Evolutionary conservation across 2,888 invertebrate genomes (phyloP).

Genomic region (Stegana nigrithorax): DNA sequence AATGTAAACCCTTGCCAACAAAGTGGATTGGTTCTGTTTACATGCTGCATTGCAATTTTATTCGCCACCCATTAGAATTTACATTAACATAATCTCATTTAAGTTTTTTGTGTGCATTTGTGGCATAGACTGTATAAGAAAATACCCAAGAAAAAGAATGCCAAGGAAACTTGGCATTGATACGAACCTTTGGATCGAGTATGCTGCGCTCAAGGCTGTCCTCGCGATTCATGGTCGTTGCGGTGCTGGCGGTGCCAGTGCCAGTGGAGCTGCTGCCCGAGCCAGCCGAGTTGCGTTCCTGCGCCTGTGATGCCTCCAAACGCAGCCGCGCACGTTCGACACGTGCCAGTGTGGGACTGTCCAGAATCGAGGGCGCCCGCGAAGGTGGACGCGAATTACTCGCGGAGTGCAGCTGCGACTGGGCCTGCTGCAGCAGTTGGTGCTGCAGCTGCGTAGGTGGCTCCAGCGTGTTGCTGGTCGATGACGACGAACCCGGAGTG

Average conservation of each 20-base stretch:
- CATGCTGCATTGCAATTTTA: no score
- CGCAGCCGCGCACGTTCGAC: slow-evolving; percentile 73
- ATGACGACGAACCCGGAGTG: slow-evolving; percentile 59
- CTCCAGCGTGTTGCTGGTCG: slow-evolving; percentile 58
- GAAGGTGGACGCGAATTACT: slow-evolving; percentile 62
- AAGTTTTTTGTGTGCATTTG: no score
- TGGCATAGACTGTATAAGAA: no score
- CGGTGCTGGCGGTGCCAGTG: slow-evolving; percentile 51
- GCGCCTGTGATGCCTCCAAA: slow-evolving; percentile 68
- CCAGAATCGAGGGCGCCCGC: slow-evolving; percentile 71
- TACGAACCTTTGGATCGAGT: slow-evolving; percentile 63
- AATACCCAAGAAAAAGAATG: background rate
- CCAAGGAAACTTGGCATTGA: no score
- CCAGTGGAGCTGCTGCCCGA: slow-evolving; percentile 52
- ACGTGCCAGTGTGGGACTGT: slow-evolving; percentile 73
- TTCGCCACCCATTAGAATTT: no score
- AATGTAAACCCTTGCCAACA: no score
- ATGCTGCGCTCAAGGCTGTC: slow-evolving; percentile 66
- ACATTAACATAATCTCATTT: no score
- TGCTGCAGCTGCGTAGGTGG: slow-evolving; percentile 43
- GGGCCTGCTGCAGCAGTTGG: slow-evolving; percentile 39
- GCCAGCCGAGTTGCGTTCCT: slow-evolving; percentile 40
- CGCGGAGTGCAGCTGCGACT: slow-evolving; percentile 43
- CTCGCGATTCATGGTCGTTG: slow-evolving; percentile 63
- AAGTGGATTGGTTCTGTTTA: no score